Evolutionary conservation across 1,140 invertebrate species (phyloP), one percentile per base, ranked within the genome.

Genomic region (Diabrotica undecimpunctata): DNA sequence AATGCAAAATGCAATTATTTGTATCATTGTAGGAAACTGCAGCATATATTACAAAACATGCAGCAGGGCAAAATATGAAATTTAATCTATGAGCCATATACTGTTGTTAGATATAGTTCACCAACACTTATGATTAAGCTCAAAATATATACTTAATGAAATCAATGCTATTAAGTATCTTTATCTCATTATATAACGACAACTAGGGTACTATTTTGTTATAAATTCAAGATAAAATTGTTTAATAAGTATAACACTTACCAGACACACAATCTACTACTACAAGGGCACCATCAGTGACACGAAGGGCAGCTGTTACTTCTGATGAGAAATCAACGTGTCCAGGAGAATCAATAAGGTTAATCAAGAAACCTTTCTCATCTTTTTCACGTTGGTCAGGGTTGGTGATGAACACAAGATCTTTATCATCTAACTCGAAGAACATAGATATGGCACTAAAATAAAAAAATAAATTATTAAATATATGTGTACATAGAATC

Each of bases 251-350:
- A 10, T 5, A 46, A 11, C 6, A 64, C 55, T 81, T 82, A 95
- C 96, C 97, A 72, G 96, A 98, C 14, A 99, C 96, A 83, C 97
- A 99, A 82, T 99, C 97, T n/a, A 99, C 97, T 64, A 99, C 97
- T 59, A 99, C 97, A 54, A 99, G 87, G 75, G 97, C 97, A 81
- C 97, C 97, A 84, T 99, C 97, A 80, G 97, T 99, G 52, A 99
- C 97, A 86, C 97, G 93, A 62, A 99, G 90, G 72, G 97, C 97
- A 78, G 97, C 97, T 62, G 97, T 99, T 67, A 99, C 97, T 85
- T 99, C 97, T 78, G 94, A 97, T 0, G 96, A 99, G 85, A 99
- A 99, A 82, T 99, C 97, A 78, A 99, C 97, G 89, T 99, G 97
- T 67, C 97, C 97, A 75, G 97, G 97, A 52, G 97, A 99, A 83